phyloP scores from a whole-genome alignment of 2,113 vertebrate species.

The Camelus dromedarius region DNA sequence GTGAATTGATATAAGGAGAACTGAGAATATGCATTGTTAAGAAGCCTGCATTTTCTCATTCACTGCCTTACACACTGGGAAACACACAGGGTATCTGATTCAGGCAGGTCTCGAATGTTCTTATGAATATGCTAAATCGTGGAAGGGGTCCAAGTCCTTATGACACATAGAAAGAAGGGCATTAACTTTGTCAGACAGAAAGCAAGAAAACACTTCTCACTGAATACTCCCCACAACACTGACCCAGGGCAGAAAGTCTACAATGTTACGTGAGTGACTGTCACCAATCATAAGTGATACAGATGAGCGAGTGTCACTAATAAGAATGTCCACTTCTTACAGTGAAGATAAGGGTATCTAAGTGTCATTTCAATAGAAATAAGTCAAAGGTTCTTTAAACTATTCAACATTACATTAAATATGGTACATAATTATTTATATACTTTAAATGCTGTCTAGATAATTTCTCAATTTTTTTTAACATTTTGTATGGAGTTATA shows the following conservation, averaged over 20 bases:
- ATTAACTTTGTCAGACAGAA: not conserved
- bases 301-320: not conserved
- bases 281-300: accelerated
- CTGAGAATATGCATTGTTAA: accelerated
- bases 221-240: accelerated
- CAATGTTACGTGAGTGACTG: accelerated
- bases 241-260: not conserved
- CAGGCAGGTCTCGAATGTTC: not conserved
- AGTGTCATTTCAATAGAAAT: not conserved
- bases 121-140: not conserved
- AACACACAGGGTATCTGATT: not conserved
- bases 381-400: not conserved
- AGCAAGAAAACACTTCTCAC: not conserved
- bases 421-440: not conserved
- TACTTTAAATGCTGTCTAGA: not conserved
- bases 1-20: accelerated
- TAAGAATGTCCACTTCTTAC: not conserved
- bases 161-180: not conserved
- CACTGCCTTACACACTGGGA: accelerated
- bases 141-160: not conserved
- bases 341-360: too few species aligned
- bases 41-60: not conserved
- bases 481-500: too few species aligned
- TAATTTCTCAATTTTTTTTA: not conserved
- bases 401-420: not conserved